Conservation (phyloP, 2,797 vertebrate genomes). For the Hybognathus amarus region DNA sequence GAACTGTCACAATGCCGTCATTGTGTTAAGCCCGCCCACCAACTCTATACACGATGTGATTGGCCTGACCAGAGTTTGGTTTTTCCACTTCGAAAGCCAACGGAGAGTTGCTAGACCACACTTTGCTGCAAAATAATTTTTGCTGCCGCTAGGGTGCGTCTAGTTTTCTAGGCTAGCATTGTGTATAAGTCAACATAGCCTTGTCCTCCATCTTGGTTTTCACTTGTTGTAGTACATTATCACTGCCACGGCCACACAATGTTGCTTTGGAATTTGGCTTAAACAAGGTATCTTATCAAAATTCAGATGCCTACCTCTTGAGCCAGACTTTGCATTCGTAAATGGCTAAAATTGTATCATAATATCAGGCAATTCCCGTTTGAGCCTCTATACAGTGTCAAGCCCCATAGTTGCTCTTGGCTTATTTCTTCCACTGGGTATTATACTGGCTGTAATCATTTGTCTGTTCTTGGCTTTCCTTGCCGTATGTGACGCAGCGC, state of each 20-base stretch:
- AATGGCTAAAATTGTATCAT: constrained; percentile 9
- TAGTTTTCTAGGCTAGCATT: no score
- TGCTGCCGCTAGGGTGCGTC: no score
- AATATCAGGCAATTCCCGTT: constrained; percentile 20
- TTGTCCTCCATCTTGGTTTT: neutral
- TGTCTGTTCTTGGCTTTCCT: constrained; percentile 70
- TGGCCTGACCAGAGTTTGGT: no score
- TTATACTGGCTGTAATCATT: constrained; percentile 64
- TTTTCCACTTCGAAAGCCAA: no score
- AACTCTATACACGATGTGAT: no score
- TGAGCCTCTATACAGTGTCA: constrained; percentile 7
- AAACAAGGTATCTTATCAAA: neutral
- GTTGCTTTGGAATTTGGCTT: neutral
- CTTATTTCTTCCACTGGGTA: constrained; percentile 48
- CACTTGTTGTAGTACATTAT: neutral
- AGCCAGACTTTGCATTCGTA: neutral
- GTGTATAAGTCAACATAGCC: neutral
- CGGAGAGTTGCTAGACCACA: no score
- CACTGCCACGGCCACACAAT: neutral
- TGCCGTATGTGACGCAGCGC: constrained; percentile 59
- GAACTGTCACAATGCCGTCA: no score
- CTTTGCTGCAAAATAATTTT: no score
- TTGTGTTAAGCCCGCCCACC: no score
- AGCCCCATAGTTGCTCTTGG: constrained; percentile 55
- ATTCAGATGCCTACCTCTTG: neutral